Evolutionary conservation across 1,140 invertebrate species (phyloP).

Genomic region (Cepaea nemoralis): DNA sequence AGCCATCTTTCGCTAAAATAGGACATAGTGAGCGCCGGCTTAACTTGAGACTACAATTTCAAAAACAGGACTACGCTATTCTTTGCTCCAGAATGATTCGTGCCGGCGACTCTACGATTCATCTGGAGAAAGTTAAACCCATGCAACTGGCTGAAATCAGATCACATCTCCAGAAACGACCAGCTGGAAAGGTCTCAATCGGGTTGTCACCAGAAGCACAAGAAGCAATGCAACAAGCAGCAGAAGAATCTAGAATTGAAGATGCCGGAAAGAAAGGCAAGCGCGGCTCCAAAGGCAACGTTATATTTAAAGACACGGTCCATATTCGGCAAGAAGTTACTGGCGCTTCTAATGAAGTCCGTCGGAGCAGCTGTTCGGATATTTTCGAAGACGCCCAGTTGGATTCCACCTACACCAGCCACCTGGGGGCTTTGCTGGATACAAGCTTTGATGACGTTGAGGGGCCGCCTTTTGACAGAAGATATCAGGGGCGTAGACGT

Average conservation of each 20-base stretch:
- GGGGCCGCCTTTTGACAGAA: not conserved
- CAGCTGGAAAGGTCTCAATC: not conserved
- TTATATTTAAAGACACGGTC: constrained; percentile 28
- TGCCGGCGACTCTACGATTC: not conserved
- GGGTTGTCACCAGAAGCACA: constrained; percentile 29
- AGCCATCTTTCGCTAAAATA: too few species aligned
- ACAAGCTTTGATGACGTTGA: not conserved
- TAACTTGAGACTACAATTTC: too few species aligned
- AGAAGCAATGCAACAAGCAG: constrained; percentile 25
- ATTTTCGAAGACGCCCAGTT: constrained; percentile 12
- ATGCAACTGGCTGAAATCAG: constrained; percentile 27
- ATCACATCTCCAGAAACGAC: constrained; percentile 15
- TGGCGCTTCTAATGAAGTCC: not conserved
- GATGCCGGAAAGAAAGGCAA: constrained; percentile 10
- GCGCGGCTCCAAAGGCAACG: constrained; percentile 34
- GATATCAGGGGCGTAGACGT: constrained; percentile 10
- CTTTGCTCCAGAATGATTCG: constrained; percentile 26
- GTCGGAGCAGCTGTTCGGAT: constrained; percentile 19
- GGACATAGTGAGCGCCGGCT: too few species aligned
- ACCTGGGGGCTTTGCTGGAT: not conserved
- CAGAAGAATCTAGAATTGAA: constrained; percentile 28
- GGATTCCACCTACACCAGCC: not conserved
- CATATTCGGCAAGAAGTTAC: constrained; percentile 26
- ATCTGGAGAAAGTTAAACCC: constrained; percentile 25
- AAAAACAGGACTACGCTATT: too few species aligned